Evolutionary conservation across 2,888 invertebrate species (phyloP).

Genomic region (Melitaea athalia): DNA sequence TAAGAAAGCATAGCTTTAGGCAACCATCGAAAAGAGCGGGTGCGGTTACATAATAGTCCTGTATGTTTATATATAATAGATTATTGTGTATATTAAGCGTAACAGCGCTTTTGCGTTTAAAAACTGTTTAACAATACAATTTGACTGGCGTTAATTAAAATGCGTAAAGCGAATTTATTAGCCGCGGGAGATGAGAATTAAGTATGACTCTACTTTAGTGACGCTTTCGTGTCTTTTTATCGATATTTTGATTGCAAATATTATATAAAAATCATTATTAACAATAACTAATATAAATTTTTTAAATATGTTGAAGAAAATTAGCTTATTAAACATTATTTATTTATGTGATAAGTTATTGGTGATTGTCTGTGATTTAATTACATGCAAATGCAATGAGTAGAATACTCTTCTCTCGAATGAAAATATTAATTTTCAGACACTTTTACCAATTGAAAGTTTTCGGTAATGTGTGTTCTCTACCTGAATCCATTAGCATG

Average conservation of each 20-base stretch:
- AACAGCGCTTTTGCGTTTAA: slow-evolving; percentile 22
- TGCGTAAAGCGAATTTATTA: slow-evolving; percentile 70
- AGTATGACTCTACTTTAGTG: slow-evolving; percentile 30
- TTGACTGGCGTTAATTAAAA: slow-evolving; percentile 41
- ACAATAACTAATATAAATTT: no score
- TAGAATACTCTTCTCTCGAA: no score
- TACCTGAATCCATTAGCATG: no score
- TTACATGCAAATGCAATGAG: no score
- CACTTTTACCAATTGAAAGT: no score
- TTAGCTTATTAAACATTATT: no score
- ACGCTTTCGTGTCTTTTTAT: slow-evolving; percentile 10
- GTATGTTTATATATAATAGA: slow-evolving; percentile 7
- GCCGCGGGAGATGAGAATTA: slow-evolving; percentile 58
- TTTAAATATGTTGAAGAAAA: no score
- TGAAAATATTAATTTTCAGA: no score
- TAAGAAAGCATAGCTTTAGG: no score
- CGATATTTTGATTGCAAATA: neutral
- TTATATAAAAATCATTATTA: neutral
- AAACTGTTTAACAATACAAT: slow-evolving; percentile 39
- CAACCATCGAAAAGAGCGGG: neutral
- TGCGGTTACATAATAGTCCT: neutral
- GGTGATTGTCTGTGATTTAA: no score
- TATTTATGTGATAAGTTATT: no score
- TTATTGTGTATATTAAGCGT: slow-evolving; percentile 1
- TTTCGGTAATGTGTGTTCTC: no score